phyloP scores from a whole-genome alignment of 92 coral and sea anemone genomes.

The Parazoanthus darwini region DNA sequence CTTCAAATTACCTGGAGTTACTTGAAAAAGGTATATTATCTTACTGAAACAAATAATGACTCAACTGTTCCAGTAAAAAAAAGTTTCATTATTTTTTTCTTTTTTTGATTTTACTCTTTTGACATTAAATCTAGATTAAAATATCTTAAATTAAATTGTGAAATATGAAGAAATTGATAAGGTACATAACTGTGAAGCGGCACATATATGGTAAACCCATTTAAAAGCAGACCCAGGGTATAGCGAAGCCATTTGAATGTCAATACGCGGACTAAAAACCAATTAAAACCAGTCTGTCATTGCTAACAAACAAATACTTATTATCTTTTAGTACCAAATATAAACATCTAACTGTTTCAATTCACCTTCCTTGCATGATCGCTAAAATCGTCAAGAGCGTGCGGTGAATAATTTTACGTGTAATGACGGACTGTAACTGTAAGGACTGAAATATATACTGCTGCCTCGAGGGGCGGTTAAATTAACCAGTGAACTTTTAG shows the following conservation, averaged over 20 bases:
- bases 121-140: slow-evolving; percentile 4
- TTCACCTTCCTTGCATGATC: not conserved
- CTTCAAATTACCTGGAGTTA: not conserved
- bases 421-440: not conserved
- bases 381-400: not conserved
- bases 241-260: slow-evolving; percentile 11
- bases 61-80: not conserved
- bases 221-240: not conserved
- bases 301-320: not conserved
- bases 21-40: no score
- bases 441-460: not conserved
- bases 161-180: not conserved
- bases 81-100: not conserved
- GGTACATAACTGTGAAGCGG: not conserved
- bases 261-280: not conserved
- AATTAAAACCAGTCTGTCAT: slow-evolving; percentile 3
- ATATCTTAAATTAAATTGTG: slow-evolving; percentile 10
- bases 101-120: no score
- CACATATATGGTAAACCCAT: not conserved
- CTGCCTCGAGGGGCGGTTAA: not conserved
- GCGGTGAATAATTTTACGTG: not conserved
- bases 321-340: not conserved
- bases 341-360: not conserved
- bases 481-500: not conserved
- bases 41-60: not conserved